Percentiles rank a stretch among this genome's conserved stretches.
phyloP scores from a whole-genome alignment of 2,113 vertebrate species.

The Hemibagrus wyckioides region DNA sequence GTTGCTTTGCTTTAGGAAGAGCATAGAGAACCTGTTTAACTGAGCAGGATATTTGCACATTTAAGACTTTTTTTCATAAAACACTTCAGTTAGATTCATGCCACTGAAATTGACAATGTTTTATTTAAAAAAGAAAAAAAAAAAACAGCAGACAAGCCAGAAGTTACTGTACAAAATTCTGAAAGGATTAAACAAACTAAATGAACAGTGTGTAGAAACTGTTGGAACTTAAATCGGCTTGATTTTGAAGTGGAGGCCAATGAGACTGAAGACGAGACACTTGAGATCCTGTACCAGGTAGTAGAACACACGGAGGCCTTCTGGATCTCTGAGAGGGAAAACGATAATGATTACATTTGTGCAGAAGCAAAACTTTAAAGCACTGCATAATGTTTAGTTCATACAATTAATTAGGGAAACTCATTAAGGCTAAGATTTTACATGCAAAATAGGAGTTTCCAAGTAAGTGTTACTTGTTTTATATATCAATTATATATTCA shows the following conservation, averaged over 20 bases:
- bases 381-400: background rate
- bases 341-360: background rate
- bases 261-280: slow-evolving; percentile 98
- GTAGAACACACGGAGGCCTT: slow-evolving; percentile 97
- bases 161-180: slow-evolving; percentile 74
- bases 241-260: slow-evolving; percentile 98
- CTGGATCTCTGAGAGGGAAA: slow-evolving; percentile 84
- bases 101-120: slow-evolving; percentile 44
- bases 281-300: slow-evolving; percentile 98
- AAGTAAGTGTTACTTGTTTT: background rate
- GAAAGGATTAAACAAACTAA: slow-evolving; percentile 61
- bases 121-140: slow-evolving; percentile 76
- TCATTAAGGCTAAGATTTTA: background rate
- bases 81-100: background rate
- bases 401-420: background rate
- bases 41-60: background rate
- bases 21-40: background rate
- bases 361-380: background rate
- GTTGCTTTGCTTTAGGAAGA: background rate
- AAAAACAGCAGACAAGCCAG: slow-evolving; percentile 51
- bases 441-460: background rate
- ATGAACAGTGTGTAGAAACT: slow-evolving; percentile 53
- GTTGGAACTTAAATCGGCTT: slow-evolving; percentile 89
- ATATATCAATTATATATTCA: background rate
- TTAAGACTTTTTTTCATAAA: background rate